Base-by-base conservation (phyloP, 2,888 invertebrate genomes). In the Cephonodes hylas region DNA sequence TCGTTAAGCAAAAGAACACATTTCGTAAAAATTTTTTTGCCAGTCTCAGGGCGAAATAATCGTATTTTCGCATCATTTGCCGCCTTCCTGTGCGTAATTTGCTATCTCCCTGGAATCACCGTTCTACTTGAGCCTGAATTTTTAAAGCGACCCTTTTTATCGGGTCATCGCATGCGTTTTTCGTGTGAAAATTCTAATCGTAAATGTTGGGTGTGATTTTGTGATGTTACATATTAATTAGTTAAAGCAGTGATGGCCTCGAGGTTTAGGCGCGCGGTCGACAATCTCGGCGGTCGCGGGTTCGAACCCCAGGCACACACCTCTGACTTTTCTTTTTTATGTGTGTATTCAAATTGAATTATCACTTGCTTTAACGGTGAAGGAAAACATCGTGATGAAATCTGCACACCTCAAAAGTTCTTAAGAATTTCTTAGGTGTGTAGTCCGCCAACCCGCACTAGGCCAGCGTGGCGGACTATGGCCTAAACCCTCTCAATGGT, bases 41-140 rank as follows among this genome's bases (percentile, higher is more conserved):
- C 72, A 81, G 77, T 77, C 80, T 75, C 81, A 75, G 76, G 74
- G 78, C 75, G 79, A 86, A 85, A 87, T 88, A 89, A 88, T 88
- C 84, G 79, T 81, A 83, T 88, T 88, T 76, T 79, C 81, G 84
- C 82, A 84, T 86, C 86, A 89, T 88, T 89, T 87, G 81, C 72
- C 71, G 61, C 74, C 81, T 84, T 86, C 86, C 83, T 80, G 68
- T 72, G 71, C 80, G 82, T 85, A 88, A 88, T 88, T 86, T 79
- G 83, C 84, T 83, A 83, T 84, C 83, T 84, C 77, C 75, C 67
- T 62, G 73, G 79, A 80, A 82, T 83, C 79, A 78, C 77, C 70
- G 38, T n/a, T 38, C n/a, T 68, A 68, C 75, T 59, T 66, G 68
- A 66, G 69, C 68, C 69, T 66, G 70, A 68, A 68, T 72, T 66